Evolutionary conservation across 2,113 vertebrate species (phyloP).

Genomic region (Tretioscincus oriximinensis): DNA sequence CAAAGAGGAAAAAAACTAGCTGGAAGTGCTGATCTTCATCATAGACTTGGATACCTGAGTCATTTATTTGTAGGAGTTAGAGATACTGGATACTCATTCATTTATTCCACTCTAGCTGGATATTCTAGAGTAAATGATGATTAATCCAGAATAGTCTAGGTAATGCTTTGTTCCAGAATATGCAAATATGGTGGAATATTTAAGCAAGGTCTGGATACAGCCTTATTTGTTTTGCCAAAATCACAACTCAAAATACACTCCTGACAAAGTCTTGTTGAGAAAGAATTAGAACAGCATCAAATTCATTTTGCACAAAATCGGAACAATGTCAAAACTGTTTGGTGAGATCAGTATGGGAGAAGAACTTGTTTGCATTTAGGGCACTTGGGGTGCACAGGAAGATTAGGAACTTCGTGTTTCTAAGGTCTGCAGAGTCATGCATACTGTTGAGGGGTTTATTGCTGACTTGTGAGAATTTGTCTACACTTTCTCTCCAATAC

Average conservation of each 20-base stretch:
- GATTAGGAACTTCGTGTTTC: too few species aligned
- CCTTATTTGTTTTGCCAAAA: background rate
- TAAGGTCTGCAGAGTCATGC: background rate
- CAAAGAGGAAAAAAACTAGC: background rate
- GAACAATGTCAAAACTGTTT: background rate
- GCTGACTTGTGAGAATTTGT: background rate
- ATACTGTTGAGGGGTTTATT: background rate
- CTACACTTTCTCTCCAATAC: accelerated
- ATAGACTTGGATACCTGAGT: background rate
- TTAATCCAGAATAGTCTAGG: too few species aligned
- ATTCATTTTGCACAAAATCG: background rate
- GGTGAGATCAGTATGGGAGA: background rate
- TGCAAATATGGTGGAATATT: too few species aligned
- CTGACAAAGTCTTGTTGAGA: background rate
- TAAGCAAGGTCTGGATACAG: too few species aligned
- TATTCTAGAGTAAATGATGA: too few species aligned
- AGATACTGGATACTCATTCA: too few species aligned
- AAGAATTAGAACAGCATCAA: background rate
- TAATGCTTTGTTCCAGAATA: too few species aligned
- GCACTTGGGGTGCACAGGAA: background rate
- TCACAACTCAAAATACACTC: too few species aligned
- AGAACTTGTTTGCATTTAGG: background rate
- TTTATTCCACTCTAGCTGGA: too few species aligned
- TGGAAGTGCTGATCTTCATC: too few species aligned
- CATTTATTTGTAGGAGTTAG: background rate